phyloP scores from a whole-genome alignment of 2,797 vertebrate genomes.

The Remorina albescens region DNA sequence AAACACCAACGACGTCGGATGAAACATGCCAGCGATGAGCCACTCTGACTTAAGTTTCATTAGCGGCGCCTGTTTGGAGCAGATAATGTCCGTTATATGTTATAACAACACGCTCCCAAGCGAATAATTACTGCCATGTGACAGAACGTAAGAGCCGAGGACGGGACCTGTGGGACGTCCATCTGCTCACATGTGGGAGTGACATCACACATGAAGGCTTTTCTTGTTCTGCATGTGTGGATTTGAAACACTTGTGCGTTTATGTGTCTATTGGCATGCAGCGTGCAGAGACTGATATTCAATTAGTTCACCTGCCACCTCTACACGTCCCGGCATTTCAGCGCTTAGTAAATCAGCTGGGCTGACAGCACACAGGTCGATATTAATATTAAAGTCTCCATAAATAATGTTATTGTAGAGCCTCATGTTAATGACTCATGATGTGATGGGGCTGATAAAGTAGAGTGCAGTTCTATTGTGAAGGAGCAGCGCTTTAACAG shows the following conservation, averaged over 20 bases:
- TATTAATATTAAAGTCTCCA: conserved; percentile 81
- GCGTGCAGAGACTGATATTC: conserved; percentile 69
- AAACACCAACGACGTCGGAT: conserved; percentile 42
- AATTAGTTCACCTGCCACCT: conserved; percentile 76
- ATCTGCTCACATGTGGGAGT: conserved; percentile 15
- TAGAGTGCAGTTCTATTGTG: conserved; percentile 51
- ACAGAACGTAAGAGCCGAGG: conserved; percentile 16
- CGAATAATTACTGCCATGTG: conserved; percentile 60
- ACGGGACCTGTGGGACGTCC: conserved; percentile 19
- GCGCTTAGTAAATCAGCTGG: conserved; percentile 71
- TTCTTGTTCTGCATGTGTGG: conserved; percentile 18
- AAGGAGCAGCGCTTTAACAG: conserved; percentile 57
- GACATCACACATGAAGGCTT: conserved; percentile 26
- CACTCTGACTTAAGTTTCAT: conserved; percentile 71
- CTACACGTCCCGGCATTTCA: conserved; percentile 59
- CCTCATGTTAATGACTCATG: conserved; percentile 74
- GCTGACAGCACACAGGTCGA: conserved; percentile 75
- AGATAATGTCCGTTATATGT: conserved; percentile 73
- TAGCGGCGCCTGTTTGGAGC: conserved; percentile 70
- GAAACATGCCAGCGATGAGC: conserved; percentile 54
- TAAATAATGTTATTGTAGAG: conserved; percentile 82
- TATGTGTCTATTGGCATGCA: conserved; percentile 45
- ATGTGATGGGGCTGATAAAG: conserved; percentile 74
- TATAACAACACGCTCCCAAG: conserved; percentile 60
- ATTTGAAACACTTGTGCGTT: conserved; percentile 7